Percentiles rank a stretch among this genome's conserved stretches.
Conservation (phyloP, 2,797 vertebrate genomes). For the Eremophila alpestris region DNA sequence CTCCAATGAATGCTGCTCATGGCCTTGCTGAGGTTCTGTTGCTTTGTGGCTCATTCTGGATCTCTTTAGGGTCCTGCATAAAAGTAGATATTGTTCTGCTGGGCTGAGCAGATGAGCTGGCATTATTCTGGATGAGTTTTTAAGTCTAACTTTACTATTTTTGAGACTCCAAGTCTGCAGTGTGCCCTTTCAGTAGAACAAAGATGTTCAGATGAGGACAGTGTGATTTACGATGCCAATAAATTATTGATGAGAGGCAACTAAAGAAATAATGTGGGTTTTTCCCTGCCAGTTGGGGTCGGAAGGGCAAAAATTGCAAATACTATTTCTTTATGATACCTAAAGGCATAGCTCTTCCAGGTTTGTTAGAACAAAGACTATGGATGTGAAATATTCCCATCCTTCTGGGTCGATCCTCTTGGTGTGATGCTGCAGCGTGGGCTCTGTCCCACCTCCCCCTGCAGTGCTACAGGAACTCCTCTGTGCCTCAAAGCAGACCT, state of each 20-base stretch:
- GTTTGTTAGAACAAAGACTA: neutral
- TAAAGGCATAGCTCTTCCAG: neutral
- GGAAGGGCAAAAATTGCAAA: neutral
- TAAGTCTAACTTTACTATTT: neutral
- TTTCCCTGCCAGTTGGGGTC: neutral
- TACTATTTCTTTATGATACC: neutral
- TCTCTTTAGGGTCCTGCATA: neutral
- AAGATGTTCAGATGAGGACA: neutral
- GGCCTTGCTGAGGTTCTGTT: neutral
- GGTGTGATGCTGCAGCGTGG: neutral
- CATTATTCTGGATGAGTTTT: neutral
- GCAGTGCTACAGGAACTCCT: neutral
- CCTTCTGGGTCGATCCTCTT: neutral
- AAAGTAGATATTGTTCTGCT: neutral
- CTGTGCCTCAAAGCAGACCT: neutral
- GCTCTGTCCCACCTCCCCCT: neutral
- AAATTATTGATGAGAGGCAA: neutral
- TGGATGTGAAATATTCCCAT: neutral
- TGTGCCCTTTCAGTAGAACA: neutral
- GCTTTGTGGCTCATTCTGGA: neutral
- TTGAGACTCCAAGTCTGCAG: neutral
- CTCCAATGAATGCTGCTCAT: neutral
- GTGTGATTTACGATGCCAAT: neutral
- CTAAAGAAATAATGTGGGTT: neutral
- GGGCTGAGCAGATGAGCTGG: neutral